Conservation (phyloP, 2,888 invertebrate species). For the Hydriomena furcata region DNA sequence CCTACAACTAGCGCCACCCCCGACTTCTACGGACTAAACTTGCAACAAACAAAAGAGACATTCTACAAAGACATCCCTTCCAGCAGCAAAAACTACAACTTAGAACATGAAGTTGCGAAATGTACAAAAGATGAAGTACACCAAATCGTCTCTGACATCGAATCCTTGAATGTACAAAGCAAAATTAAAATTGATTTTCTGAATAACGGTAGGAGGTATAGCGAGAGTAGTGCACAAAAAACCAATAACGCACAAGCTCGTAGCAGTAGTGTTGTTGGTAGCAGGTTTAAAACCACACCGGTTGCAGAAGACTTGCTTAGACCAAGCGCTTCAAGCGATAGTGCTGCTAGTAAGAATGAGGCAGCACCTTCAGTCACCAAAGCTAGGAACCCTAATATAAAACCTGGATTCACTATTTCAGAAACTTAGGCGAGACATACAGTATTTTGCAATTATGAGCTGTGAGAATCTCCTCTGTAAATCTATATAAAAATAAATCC, state of each 20-base stretch:
- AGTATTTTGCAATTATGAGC: constrained; percentile 17
- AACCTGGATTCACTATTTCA: constrained; percentile 65
- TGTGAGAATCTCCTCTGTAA: constrained; percentile 17
- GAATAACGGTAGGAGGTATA: constrained; percentile 69
- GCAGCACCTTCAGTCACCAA: constrained; percentile 59
- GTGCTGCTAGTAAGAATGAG: constrained; percentile 48
- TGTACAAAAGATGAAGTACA: constrained; percentile 54
- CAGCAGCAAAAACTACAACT: constrained; percentile 71
- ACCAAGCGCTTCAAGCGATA: constrained; percentile 53
- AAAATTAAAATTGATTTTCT: constrained; percentile 59
- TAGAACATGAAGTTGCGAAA: constrained; percentile 60
- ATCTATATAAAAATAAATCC: no score
- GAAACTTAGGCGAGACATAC: constrained; percentile 42
- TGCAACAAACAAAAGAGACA: constrained; percentile 67
- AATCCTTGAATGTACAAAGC: constrained; percentile 55
- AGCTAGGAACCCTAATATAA: constrained; percentile 59
- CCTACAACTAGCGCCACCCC: constrained; percentile 54
- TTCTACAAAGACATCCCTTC: constrained; percentile 72
- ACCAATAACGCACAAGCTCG: constrained; percentile 47
- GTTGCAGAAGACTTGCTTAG: constrained; percentile 62
- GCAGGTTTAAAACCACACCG: constrained; percentile 71
- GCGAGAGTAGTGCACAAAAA: constrained; percentile 70
- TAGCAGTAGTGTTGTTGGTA: constrained; percentile 45
- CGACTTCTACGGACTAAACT: constrained; percentile 64
- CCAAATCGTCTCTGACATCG: constrained; percentile 49